Base-by-base conservation (phyloP, 2,113 vertebrate genomes). In the Ondatra zibethicus region DNA sequence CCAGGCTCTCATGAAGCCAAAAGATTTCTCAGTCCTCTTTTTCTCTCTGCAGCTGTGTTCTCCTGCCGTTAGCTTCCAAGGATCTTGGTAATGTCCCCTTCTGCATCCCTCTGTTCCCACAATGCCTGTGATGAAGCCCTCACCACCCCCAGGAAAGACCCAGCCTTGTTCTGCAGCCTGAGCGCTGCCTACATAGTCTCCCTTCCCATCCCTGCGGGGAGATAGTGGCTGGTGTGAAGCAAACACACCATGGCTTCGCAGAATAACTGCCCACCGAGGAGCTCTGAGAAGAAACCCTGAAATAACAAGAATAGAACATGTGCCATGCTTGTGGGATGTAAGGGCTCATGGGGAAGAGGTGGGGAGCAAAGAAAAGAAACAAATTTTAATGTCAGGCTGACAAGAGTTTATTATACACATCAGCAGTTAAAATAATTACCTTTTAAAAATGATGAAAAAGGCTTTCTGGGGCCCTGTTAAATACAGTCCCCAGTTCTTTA, bases 311-410 rank as follows among this genome's bases (percentile, higher is more conserved):
- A 86, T 17, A 92, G 97, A 96, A 65, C 96, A 91, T 68, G 85
- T 87, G 76, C 92, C 42, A 14, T 33, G 85, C 78, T 94, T 45
- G 93, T 92, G 95, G 94, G 96, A 93, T 91, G 89, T 36, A 31
- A 89, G 95, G 58, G 52, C 94, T 95, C 7, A 13, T 73, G 47
- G 70, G 86, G 80, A 88, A n/a, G 36, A 76, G 61, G 80, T 92
- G 91, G 95, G 86, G 93, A 96, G 81, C 90, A 94, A 73, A 97
- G 96, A 86, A 97, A 94, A 98, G 93, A 96, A 92, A 96, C 85
- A 97, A 90, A 97, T 97, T 98, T 98, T 97, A 78, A 25, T 97
- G 97, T 97, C 94, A 97, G 98, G 47, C 97, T 98, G 96, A 93
- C 96, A 97, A 96, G 97, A 96, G 73, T 97, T 66, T 66, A 91